Evolutionary conservation across 2,113 vertebrate species (phyloP).

Genomic region (Solenodon paradoxus): DNA sequence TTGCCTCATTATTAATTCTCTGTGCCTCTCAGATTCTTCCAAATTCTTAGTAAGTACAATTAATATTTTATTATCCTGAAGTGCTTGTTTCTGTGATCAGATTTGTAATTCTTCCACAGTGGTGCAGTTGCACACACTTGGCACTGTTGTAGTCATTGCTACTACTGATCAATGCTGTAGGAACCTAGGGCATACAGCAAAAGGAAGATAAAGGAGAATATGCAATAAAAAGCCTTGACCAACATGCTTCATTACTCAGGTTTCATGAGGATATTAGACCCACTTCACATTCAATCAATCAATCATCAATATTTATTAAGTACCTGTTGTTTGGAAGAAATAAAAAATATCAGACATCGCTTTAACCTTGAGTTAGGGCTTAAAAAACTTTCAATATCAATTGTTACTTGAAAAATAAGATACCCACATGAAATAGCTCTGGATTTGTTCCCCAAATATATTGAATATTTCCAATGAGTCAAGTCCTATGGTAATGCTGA

Average conservation of each 20-base stretch:
- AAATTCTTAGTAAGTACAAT: constrained; percentile 15
- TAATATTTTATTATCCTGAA: constrained; percentile 57
- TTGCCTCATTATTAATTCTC: constrained; percentile 3
- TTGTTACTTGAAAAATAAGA: not conserved
- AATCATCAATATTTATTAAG: not conserved
- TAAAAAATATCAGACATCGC: not conserved
- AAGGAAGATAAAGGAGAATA: not conserved
- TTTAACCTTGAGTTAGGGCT: not conserved
- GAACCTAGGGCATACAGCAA: not conserved
- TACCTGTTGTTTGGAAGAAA: not conserved
- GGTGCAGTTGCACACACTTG: constrained; percentile 30
- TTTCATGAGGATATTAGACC: not conserved
- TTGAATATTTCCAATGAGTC: not conserved
- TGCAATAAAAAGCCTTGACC: not conserved
- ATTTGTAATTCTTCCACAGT: constrained; percentile 4
- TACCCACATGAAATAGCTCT: not conserved
- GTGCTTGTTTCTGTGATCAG: constrained; percentile 35
- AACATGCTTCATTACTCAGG: not conserved
- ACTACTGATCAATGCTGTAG: not conserved
- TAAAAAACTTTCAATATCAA: not conserved
- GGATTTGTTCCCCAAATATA: not conserved
- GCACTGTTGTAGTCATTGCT: not conserved
- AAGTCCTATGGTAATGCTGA: not conserved
- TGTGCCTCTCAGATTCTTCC: not conserved
- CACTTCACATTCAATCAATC: not conserved